A percentile compares a stretch with the other conserved stretches of the same genome.
These are phyloP conservation scores for Athene cunicularia DNA, from an alignment of 2,113 vertebrate species.

Conservation along the genomic window DNA sequence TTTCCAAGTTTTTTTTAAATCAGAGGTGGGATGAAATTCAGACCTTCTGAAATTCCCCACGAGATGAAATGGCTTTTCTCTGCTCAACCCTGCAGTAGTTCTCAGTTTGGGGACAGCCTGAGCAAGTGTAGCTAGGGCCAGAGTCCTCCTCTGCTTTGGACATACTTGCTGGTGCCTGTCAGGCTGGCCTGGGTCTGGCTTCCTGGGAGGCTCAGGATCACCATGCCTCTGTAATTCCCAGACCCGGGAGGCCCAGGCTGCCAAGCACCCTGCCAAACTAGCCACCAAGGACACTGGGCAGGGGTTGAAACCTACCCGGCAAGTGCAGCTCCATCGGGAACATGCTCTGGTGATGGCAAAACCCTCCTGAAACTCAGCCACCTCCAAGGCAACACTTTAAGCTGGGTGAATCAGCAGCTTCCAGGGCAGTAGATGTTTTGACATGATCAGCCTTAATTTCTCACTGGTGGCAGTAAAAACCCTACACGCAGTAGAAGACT, in stretches of 20 bases:
- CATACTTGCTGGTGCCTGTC: not conserved
- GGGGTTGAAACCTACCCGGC: not conserved
- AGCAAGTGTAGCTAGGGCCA: not conserved
- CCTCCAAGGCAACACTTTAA: not conserved
- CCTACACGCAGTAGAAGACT: fast-evolving
- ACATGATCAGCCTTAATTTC: not conserved
- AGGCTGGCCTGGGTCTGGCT: not conserved
- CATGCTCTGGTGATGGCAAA: not conserved
- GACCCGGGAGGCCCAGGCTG: not conserved
- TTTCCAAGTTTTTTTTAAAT: not conserved
- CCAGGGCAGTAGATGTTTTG: not conserved
- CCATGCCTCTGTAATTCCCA: not conserved
- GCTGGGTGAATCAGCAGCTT: not conserved
- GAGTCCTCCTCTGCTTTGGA: not conserved
- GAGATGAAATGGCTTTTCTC: not conserved
- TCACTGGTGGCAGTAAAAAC: not conserved
- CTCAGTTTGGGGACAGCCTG: not conserved
- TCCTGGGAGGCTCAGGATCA: not conserved
- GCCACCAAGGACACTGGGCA: not conserved
- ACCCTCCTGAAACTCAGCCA: not conserved
- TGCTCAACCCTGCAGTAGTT: not conserved
- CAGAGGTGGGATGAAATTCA: not conserved
- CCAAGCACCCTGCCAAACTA: not conserved
- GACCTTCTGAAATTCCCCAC: not conserved
- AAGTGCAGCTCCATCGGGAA: not conserved